Percentiles rank a stretch among this genome's conserved stretches.
These are phyloP conservation scores for Chanos chanos DNA, from an alignment of 2,797 vertebrate species.

Conservation along the genomic window DNA sequence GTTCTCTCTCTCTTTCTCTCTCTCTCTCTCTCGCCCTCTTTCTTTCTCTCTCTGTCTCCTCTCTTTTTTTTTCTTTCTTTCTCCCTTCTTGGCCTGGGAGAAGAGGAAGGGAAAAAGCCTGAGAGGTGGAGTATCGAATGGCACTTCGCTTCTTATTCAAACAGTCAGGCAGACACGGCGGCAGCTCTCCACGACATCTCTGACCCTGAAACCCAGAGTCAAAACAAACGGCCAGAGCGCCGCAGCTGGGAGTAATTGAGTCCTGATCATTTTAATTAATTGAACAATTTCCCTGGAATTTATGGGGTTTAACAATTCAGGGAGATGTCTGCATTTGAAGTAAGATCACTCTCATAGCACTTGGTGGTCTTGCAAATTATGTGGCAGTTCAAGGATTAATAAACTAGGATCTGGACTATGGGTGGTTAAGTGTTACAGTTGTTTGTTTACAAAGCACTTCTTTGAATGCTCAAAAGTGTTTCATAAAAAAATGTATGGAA, in stretches of 20 bases:
- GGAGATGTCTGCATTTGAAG: constrained; percentile 39
- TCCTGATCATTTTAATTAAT: constrained; percentile 89
- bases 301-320: constrained; percentile 69
- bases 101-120: not conserved
- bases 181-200: constrained; percentile 81
- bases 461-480: no score
- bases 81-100: not conserved
- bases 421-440: no score
- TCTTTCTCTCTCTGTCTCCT: no score
- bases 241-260: constrained; percentile 90
- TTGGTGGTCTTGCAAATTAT: not conserved
- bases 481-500: no score
- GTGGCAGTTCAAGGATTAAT: no score
- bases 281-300: constrained; percentile 87
- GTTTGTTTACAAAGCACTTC: no score
- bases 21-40: not conserved
- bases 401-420: no score
- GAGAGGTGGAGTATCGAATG: constrained; percentile 79
- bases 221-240: constrained; percentile 87
- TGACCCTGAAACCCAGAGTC: constrained; percentile 79
- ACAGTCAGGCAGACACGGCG: constrained; percentile 86
- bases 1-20: constrained; percentile 5
- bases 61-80: constrained; percentile 39
- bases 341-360: not conserved
- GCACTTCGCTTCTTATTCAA: constrained; percentile 86